Evolutionary conservation across 2,797 vertebrate genomes (phyloP).

Genomic region (Eulemur albifrons): DNA sequence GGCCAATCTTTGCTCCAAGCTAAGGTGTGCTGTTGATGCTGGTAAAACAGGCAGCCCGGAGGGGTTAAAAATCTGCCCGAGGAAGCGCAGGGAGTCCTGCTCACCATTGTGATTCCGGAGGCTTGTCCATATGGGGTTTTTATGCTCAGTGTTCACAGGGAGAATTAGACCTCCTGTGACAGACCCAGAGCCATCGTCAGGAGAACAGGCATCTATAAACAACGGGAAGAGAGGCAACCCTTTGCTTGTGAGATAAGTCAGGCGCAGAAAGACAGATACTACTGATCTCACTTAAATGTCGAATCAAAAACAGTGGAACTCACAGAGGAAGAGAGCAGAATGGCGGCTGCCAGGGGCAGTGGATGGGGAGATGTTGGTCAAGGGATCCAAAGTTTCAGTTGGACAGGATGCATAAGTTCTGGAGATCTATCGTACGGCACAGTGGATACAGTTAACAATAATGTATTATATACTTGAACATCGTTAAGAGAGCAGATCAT

Average conservation of each 20-base stretch:
- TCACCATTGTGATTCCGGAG: accelerated
- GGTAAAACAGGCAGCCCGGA: neutral
- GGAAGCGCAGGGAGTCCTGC: accelerated
- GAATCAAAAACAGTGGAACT: no score
- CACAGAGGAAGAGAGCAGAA: no score
- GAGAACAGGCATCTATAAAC: accelerated
- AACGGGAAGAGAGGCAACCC: neutral
- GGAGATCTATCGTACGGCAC: neutral
- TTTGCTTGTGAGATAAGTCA: neutral
- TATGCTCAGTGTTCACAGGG: accelerated
- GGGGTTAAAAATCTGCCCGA: accelerated
- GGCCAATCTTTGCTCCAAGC: neutral
- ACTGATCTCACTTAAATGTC: neutral
- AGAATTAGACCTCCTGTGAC: neutral
- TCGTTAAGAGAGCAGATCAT: neutral
- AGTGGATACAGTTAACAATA: neutral
- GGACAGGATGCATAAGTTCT: neutral
- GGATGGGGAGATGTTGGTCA: neutral
- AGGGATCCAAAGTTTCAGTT: neutral
- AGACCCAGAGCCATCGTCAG: neutral
- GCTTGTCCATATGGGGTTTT: neutral
- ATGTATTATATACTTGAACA: neutral
- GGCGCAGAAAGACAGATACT: neutral
- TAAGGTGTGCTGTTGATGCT: neutral
- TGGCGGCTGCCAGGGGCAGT: accelerated